Evolutionary conservation across 2,797 vertebrate species (phyloP).

Genomic region (Catharus ustulatus): DNA sequence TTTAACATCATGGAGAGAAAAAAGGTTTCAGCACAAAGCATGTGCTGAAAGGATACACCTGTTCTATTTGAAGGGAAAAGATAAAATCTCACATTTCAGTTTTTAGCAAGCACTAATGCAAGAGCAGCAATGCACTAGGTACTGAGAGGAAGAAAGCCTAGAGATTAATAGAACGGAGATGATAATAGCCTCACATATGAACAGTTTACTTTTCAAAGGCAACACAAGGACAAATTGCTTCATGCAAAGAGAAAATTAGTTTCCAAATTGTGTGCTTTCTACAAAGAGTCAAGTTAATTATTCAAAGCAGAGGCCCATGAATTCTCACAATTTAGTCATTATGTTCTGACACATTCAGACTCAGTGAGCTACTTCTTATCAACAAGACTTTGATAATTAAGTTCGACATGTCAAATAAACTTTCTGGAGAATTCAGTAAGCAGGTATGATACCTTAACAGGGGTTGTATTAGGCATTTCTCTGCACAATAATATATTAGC

Average conservation of each 20-base stretch:
- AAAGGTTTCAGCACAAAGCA: not conserved
- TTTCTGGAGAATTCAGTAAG: constrained; percentile 87
- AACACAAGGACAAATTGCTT: constrained; percentile 83
- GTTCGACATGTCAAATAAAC: constrained; percentile 88
- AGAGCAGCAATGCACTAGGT: not conserved
- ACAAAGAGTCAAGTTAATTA: constrained; percentile 83
- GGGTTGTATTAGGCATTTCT: constrained; percentile 86
- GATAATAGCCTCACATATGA: constrained; percentile 56
- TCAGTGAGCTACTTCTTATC: constrained; percentile 86
- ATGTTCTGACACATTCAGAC: constrained; percentile 81
- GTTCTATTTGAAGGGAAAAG: constrained; percentile 5
- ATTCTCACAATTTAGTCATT: constrained; percentile 83
- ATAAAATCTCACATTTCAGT: not conserved
- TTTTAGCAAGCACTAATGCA: not conserved
- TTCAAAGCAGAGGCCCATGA: constrained; percentile 83
- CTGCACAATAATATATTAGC: constrained; percentile 84
- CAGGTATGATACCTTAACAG: constrained; percentile 92
- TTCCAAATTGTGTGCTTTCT: constrained; percentile 77
- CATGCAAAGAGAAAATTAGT: constrained; percentile 79
- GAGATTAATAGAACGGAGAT: constrained; percentile 33
- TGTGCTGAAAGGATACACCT: not conserved
- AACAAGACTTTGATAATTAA: constrained; percentile 88
- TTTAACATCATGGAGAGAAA: not conserved
- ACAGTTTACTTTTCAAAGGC: constrained; percentile 83
- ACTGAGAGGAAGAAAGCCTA: not conserved